Percentiles rank a stretch among this genome's conserved stretches.
Evolutionary conservation across 64 coral and sea anemone species (phyloP).

Genomic region (Stichodactyla mertensii): DNA sequence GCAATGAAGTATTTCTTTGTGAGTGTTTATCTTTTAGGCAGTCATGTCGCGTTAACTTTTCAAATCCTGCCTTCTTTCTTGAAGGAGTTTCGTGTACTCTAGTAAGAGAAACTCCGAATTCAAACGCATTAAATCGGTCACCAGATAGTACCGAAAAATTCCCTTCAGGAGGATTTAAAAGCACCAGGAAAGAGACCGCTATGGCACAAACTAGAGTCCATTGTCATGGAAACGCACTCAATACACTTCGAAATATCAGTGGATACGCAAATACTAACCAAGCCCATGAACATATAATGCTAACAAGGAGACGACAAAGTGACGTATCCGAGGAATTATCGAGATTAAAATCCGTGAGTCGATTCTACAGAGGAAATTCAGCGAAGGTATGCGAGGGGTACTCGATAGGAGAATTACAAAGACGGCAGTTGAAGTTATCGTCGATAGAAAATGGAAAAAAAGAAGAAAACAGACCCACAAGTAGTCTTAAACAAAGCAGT

Average conservation of each 20-base stretch:
- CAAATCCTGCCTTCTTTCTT: not conserved
- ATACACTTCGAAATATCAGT: not conserved
- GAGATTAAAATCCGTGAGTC: not conserved
- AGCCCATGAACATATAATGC: not conserved
- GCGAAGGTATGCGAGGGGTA: not conserved
- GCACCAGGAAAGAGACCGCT: not conserved
- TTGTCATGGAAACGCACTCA: not conserved
- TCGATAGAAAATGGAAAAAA: not conserved
- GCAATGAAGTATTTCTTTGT: not conserved
- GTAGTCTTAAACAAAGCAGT: not conserved
- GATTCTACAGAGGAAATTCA: not conserved
- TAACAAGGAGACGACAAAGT: not conserved
- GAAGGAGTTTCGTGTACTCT: not conserved
- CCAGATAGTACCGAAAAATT: not conserved
- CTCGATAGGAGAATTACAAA: not conserved
- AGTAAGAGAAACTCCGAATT: not conserved
- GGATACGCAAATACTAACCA: not conserved
- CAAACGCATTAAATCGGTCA: not conserved
- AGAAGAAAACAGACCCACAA: not conserved
- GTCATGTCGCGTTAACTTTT: not conserved
- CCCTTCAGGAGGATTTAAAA: not conserved
- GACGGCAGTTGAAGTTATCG: not conserved
- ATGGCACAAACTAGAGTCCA: not conserved
- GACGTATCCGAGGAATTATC: not conserved
- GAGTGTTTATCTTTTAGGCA: not conserved